Evolutionary conservation across 2,113 vertebrate species (phyloP), one percentile per base, ranked within the genome.

Genomic region (Chascanopsetta lugubris): DNA sequence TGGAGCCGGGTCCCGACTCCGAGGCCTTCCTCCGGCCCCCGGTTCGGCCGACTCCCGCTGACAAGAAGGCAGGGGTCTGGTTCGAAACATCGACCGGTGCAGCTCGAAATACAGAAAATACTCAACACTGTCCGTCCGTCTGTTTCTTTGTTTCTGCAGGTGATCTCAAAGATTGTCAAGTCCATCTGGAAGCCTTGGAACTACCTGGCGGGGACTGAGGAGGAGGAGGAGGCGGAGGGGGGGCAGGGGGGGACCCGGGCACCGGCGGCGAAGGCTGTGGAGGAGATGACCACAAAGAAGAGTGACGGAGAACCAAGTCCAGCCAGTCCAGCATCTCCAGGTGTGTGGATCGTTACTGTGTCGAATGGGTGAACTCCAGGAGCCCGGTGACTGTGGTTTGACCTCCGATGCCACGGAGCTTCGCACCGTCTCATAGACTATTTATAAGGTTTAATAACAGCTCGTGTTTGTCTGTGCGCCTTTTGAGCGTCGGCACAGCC

Each of bases 131-230:
- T 40, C 20, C 29, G n/a, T 64, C 29, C 3, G 6, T 5, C 26
- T 40, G 9, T 55, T 30, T 30, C 29, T 5, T 30, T 30, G n/a
- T n/a, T 27, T 26, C 65, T 48, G 43, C 8, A 90, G 90, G 85
- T 72, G 24, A 78, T 91, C 45, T 80, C 84, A 4, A 90, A 85
- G 55, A 87, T 92, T 0, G 72, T 90, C n/a, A 88, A 84, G 51
- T 90, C 91, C 12, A 79, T 91, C 7, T 90, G 88, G 88, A 89
- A 85, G 63, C 91, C 90, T 13, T 91, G 91, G 91, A 91, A 83
- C 75, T 92, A 90, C 69, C 70, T 93, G 57, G 55, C 75, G 0
- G 89, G 88, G 21, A 50, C 20, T 12, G 85, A 6, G 17, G 75
- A 72, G 17, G 81, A 77, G 49, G 61, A 63, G 13, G 75, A 72